Percentiles rank a stretch among this genome's conserved stretches.
phyloP scores from a whole-genome alignment of 2,888 invertebrate species.

The Drosophila infuscata region DNA sequence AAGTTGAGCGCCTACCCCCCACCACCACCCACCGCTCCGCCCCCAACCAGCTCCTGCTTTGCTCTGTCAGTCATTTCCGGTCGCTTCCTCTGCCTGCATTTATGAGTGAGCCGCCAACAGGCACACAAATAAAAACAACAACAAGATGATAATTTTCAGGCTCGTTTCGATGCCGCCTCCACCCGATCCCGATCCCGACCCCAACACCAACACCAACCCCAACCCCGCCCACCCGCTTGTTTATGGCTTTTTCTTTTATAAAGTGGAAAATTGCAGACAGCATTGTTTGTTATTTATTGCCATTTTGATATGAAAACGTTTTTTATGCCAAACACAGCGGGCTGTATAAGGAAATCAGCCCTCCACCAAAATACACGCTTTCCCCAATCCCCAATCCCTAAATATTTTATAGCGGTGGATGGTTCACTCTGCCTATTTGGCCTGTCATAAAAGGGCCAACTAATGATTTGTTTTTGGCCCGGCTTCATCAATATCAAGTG shows the following conservation, averaged over 20 bases:
- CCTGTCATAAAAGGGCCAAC: conserved; percentile 67
- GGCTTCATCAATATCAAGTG: conserved; percentile 65
- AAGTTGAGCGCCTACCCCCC: conserved; percentile 52
- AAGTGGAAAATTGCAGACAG: conserved; percentile 81
- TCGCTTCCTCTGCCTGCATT: conserved; percentile 56
- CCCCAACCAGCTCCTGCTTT: not conserved
- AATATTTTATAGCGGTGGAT: not conserved
- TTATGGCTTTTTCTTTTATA: conserved; percentile 76
- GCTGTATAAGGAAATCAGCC: conserved; percentile 40
- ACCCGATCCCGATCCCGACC: not conserved
- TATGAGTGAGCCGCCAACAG: conserved; percentile 51
- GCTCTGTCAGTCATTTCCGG: conserved; percentile 75
- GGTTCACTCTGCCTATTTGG: conserved; percentile 25
- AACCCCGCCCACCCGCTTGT: conserved; percentile 43
- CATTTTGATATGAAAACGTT: conserved; percentile 78
- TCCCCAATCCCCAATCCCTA: not conserved
- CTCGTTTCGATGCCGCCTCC: conserved; percentile 45
- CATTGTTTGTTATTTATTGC: conserved; percentile 80
- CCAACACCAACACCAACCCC: not conserved
- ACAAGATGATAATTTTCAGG: conserved; percentile 77
- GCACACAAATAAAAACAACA: conserved; percentile 50
- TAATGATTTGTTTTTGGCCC: conserved; percentile 59
- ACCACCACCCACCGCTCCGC: not conserved
- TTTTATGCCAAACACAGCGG: conserved; percentile 40
- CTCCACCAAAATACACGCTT: not conserved